These are phyloP conservation scores for Papilio protenor DNA, from an alignment of 2,888 invertebrate genomes.

Conservation along the genomic window DNA sequence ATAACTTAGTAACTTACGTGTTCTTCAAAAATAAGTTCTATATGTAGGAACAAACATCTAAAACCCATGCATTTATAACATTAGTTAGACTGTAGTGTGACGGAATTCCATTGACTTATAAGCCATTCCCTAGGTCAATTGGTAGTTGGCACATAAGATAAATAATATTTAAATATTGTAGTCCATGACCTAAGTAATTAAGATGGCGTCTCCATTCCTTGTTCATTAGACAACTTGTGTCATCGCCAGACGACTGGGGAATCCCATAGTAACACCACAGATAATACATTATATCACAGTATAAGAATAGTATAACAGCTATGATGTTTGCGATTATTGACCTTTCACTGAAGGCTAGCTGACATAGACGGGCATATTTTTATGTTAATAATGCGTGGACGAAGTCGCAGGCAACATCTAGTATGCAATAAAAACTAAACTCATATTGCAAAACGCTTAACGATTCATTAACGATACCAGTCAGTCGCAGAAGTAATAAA, in stretches of 20 bases:
- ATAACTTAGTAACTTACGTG: too few relatives aligned
- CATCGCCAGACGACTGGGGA: background rate
- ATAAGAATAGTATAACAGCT: background rate
- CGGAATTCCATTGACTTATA: background rate
- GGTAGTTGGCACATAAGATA: background rate
- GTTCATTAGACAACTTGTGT: background rate
- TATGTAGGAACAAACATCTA: background rate
- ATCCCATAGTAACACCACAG: background rate
- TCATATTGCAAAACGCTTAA: slow-evolving; percentile 2
- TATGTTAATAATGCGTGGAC: too few relatives aligned
- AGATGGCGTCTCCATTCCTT: background rate
- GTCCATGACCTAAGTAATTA: slow-evolving; percentile 13
- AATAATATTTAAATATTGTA: background rate
- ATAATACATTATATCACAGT: background rate
- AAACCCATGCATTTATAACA: background rate
- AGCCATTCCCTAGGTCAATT: background rate
- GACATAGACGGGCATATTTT: too few relatives aligned
- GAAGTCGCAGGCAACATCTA: too few relatives aligned
- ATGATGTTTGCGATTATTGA: background rate
- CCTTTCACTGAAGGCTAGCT: too few relatives aligned
- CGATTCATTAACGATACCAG: background rate
- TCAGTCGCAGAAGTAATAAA: background rate
- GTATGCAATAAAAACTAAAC: slow-evolving; percentile 1
- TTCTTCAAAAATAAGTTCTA: too few relatives aligned
- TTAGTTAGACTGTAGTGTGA: background rate